Evolutionary conservation across 2,113 vertebrate species (phyloP), one percentile per base, ranked within the genome.

Genomic region (Struthidea cinerea): DNA sequence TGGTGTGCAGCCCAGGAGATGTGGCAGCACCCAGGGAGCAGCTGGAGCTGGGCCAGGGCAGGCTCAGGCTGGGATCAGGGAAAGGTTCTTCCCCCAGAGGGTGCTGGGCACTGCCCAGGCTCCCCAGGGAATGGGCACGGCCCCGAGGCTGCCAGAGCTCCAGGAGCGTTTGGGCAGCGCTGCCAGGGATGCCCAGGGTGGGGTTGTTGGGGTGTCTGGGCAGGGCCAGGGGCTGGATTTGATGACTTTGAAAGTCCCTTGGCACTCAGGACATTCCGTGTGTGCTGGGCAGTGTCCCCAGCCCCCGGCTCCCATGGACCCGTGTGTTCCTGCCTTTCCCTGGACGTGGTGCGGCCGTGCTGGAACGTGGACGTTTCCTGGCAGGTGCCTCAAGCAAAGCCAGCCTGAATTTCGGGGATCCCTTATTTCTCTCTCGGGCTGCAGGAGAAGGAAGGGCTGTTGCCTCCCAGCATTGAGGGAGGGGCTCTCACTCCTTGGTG

Each of bases 121-220:
- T 73, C 12, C 32, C 27, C 52, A 82, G 39, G 60, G 33, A n/a
- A 75, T 12, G 60, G 33, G 9, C 68, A 50, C 8, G 0, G 53
- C 61, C 46, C 27, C 0, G 2, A 26, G 22, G 12, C 27, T 59
- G 27, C 28, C 60, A n/a, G 53, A 67, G 61, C 55, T 60, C 53
- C 55, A 60, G 53, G 30, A 52, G 46, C 0, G 0, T 11, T 81
- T 33, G 52, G 27, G 3, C 18, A 74, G 0, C 0, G 0, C 52
- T 65, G 2, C 44, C 69, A 75, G 78, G 33, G 4, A 17, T 64
- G 41, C n/a, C 6, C 19, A 24, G 28, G 8, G 6, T 46, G 69
- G 46, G 53, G 1, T 7, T 68, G 9, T 1, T 20, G 46, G 28
- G 33, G 41, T 3, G 61, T 68, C 71, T 59, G 53, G 6, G 46